Evolutionary conservation across 2,113 vertebrate genomes (phyloP), one percentile per base, ranked within the genome.

Genomic region (Prietella phreatophila): DNA sequence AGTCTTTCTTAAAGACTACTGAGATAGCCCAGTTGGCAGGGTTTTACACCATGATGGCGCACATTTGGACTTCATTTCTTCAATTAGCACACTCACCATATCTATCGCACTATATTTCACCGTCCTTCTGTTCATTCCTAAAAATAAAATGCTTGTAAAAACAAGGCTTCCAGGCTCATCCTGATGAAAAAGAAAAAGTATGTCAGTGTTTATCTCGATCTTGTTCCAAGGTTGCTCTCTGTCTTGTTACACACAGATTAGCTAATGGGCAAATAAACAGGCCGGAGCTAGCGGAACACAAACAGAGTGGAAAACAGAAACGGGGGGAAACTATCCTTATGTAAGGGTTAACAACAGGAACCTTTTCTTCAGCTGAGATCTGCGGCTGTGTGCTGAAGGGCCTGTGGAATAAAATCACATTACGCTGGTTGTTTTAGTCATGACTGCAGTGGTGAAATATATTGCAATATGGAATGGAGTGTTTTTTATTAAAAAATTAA

Each of bases 231-330:
- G 1, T 75, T 86, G 84, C 79, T 22, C 50, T 30, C 85, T 8
- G 82, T 55, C 42, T 79, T 65, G 86, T 88, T 88, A 88, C 84
- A 69, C 39, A 25, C 39, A 71, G 65, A 88, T 86, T 79, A 80
- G 84, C 71, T 86, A 86, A 88, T 71, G 69, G 89, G 79, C 73
- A 85, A 88, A 85, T 85, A 89, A 90, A 90, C 86, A 90, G 69
- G 7, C 78, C 27, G 14, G 83, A 76, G 58, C 30, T 83, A 67
- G 84, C 84, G 30, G 60, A 63, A 53, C 73, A 65, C 60, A 80
- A 86, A 55, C 42, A 79, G 55, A 47, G 56, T n/a, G 76, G 85
- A 17, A 81, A 50, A 61, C 75, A 78, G 69, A 84, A 17, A 33
- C 56, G 50, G 50, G 25, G 19, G n/a, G 14, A 33, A 65, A 78